A percentile compares a stretch with the other conserved stretches of the same genome.
Conservation (phyloP, 2,797 vertebrate genomes). For the Nasua narica region DNA sequence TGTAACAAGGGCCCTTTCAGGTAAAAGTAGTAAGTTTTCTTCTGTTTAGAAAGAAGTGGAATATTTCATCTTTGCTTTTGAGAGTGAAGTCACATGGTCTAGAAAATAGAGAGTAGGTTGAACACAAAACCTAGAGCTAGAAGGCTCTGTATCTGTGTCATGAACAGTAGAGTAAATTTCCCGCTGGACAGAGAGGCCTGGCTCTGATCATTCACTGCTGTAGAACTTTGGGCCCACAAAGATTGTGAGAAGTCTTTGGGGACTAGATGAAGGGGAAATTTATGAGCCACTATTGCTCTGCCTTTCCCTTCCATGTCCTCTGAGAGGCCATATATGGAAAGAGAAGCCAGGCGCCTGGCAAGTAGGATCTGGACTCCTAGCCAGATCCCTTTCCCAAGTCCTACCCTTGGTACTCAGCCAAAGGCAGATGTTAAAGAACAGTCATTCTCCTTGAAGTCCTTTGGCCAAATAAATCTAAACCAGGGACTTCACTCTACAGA, state of each 20-base stretch:
- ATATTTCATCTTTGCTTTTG: conserved; percentile 12
- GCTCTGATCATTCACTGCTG: neutral
- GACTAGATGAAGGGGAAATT: neutral
- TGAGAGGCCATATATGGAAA: neutral
- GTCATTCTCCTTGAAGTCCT: neutral
- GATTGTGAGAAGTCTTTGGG: neutral
- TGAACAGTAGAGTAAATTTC: neutral
- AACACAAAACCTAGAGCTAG: neutral
- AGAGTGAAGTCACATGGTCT: neutral
- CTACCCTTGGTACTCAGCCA: neutral
- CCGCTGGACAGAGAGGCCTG: neutral
- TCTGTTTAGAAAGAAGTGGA: neutral
- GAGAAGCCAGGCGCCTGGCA: neutral
- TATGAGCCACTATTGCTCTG: neutral
- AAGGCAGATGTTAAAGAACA: neutral
- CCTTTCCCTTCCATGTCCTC: neutral
- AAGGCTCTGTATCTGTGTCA: neutral
- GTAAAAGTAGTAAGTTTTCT: neutral
- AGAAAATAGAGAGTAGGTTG: neutral
- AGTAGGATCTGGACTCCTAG: neutral
- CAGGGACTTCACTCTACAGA: neutral
- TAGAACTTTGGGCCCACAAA: neutral
- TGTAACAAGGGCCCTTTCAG: neutral
- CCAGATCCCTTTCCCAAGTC: neutral
- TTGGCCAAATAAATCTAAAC: neutral